phyloP scores from a whole-genome alignment of 2,888 invertebrate genomes.

The Hirtodrosophila histrioides region DNA sequence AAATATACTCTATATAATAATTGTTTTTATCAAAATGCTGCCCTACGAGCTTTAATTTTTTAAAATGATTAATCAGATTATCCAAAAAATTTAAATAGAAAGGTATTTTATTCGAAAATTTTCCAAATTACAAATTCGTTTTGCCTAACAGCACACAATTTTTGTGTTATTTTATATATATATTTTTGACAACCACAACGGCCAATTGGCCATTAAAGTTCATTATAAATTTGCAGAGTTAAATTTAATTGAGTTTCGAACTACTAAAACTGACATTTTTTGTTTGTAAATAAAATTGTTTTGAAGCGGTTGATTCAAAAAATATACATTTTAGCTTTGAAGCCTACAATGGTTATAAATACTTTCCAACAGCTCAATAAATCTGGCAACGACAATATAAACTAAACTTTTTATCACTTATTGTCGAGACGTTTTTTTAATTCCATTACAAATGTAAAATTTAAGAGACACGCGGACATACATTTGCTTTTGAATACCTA shows the following conservation, averaged over 20 bases:
- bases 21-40: conserved; percentile 47
- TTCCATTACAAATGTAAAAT: conserved; percentile 7
- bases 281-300: conserved; percentile 14
- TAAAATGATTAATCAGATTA: conserved; percentile 13
- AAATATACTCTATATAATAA: conserved; percentile 35
- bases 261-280: conserved; percentile 18
- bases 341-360: conserved; percentile 41
- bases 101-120: conserved; percentile 25
- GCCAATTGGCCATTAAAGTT: conserved; percentile 7
- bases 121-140: conserved; percentile 20
- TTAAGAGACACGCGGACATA: conserved; percentile 18
- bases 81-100: conserved; percentile 5
- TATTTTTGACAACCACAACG: conserved; percentile 22
- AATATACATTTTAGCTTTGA: conserved; percentile 31
- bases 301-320: conserved; percentile 25
- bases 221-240: conserved; percentile 3
- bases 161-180: conserved; percentile 5
- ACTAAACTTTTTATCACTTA: conserved; percentile 41
- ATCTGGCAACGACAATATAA: conserved; percentile 37
- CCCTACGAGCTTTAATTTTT: conserved; percentile 17
- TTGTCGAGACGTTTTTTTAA: conserved; percentile 37
- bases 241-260: conserved; percentile 24
- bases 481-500: conserved; percentile 16
- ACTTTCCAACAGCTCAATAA: conserved; percentile 41
- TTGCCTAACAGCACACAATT: conserved; percentile 21